phyloP scores from a whole-genome alignment of 2,888 invertebrate species.

The Drosophila prostipennis region DNA sequence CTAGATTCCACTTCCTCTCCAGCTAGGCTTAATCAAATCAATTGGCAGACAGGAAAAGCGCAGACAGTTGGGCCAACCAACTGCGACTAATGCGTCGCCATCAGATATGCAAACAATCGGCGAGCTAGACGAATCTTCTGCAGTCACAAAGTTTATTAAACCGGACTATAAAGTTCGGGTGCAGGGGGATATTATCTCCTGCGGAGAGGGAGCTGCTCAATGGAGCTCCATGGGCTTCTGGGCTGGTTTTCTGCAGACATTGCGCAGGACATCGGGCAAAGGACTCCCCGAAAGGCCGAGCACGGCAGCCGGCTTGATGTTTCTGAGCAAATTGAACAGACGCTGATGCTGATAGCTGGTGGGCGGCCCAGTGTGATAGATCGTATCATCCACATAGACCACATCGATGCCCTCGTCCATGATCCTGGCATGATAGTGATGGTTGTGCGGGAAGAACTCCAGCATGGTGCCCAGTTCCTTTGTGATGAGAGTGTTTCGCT shows the following conservation, averaged over 20 bases:
- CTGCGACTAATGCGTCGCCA: conserved; percentile 75
- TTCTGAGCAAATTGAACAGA: conserved; percentile 46
- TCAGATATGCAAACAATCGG: conserved; percentile 61
- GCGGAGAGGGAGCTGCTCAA: neutral
- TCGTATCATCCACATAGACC: conserved; percentile 57
- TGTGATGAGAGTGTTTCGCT: conserved; percentile 50
- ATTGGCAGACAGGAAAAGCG: conserved; percentile 26
- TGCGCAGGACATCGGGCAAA: conserved; percentile 42
- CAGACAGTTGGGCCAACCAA: conserved; percentile 54
- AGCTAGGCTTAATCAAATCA: conserved; percentile 26
- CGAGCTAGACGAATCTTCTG: conserved; percentile 6
- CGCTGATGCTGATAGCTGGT: conserved; percentile 47
- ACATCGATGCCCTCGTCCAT: conserved; percentile 61
- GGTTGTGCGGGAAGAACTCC: conserved; percentile 58
- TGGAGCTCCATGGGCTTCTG: conserved; percentile 1
- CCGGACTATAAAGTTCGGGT: neutral
- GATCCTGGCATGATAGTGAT: conserved; percentile 58
- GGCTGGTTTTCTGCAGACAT: conserved; percentile 44
- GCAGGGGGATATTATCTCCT: too few relatives aligned
- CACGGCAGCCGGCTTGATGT: conserved; percentile 48
- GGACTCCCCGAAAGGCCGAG: conserved; percentile 49
- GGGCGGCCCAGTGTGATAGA: conserved; percentile 15
- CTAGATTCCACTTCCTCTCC: neutral
- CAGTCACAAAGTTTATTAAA: conserved; percentile 28
- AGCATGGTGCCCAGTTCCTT: conserved; percentile 62